Evolutionary conservation across 2,888 invertebrate genomes (phyloP).

Genomic region (Aspidapion aeneum): DNA sequence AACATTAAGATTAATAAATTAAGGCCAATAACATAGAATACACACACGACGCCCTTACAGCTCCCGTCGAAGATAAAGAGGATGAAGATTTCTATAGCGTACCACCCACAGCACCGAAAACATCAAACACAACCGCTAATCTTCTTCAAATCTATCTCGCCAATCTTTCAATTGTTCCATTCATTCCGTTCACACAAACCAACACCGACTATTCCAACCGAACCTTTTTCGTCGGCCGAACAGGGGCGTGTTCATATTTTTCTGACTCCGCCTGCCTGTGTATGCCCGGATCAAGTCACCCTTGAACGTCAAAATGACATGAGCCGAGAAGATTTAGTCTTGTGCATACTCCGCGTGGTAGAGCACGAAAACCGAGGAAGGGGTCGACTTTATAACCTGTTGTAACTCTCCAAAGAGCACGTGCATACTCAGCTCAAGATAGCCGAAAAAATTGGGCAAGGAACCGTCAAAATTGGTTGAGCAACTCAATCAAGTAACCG

Average conservation of each 20-base stretch:
- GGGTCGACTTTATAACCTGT: constrained; percentile 37
- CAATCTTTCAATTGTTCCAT: neutral
- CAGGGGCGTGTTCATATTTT: constrained; percentile 25
- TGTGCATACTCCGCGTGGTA: constrained; percentile 46
- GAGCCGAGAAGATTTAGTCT: constrained; percentile 47
- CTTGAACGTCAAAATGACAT: constrained; percentile 48
- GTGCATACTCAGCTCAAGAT: constrained; percentile 45
- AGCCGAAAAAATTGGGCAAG: constrained; percentile 43
- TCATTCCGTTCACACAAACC: neutral
- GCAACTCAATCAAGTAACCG: constrained; percentile 1
- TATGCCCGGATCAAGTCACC: constrained; percentile 48
- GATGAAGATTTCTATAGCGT: neutral
- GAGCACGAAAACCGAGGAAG: constrained; percentile 34
- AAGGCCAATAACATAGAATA: no score
- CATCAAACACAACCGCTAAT: neutral
- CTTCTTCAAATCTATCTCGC: neutral
- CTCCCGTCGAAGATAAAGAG: no score
- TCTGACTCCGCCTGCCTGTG: constrained; percentile 34
- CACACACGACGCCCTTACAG: no score
- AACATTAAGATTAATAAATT: no score
- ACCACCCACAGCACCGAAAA: neutral
- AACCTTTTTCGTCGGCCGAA: neutral
- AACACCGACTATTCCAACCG: neutral
- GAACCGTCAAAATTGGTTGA: constrained; percentile 33
- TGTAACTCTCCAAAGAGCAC: constrained; percentile 40